Base-by-base conservation (phyloP, 2,113 vertebrate genomes). In the Cebus imitator region DNA sequence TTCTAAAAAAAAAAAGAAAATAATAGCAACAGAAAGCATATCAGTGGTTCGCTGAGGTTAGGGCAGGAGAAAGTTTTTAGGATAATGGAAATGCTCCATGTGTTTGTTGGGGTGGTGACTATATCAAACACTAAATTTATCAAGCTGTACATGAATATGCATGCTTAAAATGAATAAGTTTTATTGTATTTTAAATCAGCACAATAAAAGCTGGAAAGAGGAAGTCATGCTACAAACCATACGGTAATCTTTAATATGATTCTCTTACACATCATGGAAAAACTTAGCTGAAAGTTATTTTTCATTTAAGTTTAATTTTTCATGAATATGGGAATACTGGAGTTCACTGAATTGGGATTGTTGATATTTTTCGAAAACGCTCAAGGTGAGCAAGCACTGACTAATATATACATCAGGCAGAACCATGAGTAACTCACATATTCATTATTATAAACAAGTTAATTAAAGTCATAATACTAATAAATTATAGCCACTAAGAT, bases 391-490 rank as follows among this genome's bases (percentile, higher is more conserved):
- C 21, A 91, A 92, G 81, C 27, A 57, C 86, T 57, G 45, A 75
- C 43, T 90, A 86, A 87, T 84, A n/a, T 66, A 91, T 50, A 50
- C 94, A 37, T 93, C 82, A 93, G 82, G 32, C 5, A 66, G 52
- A 86, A 90, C 66, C 84, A 57, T n/a, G 75, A 58, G 32, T 73
- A 92, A 87, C 73, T 86, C 83, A 78, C 57, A 78, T 92, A 91
- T 66, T 96, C 95, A 90, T 96, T 93, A 95, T 95, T 93, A 81
- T 14, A 76, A 97, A 91, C 92, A 98, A 97, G 92, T 97, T 98
- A 97, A 98, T 98, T 97, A 97, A 97, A 97, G 93, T 87, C 95
- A 95, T 96, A 86, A 83, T 96, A 87, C 79, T 96, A 96, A 97
- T 97, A 97, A 95, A 98, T 96, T 90, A 94, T 7, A 96, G 55